These are phyloP conservation scores for Cyphomyrus discorhynchus DNA, from an alignment of 2,113 vertebrate species.

Conservation along the genomic window DNA sequence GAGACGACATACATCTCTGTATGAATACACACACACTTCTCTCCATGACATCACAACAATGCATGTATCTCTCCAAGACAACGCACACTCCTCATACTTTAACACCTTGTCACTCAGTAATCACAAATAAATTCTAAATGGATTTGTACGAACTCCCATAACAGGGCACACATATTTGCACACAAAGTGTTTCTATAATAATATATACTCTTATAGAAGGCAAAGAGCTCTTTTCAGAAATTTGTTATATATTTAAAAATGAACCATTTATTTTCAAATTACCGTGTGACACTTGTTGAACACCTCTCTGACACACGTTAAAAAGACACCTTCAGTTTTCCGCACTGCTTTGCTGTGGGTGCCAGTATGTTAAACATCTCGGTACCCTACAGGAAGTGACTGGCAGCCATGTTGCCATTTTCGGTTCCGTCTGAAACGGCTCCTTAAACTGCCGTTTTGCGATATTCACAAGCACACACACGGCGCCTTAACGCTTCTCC, in stretches of 20 bases:
- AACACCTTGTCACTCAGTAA: neutral
- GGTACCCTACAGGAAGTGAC: neutral
- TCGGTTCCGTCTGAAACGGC: neutral
- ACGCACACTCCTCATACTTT: neutral
- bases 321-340: neutral
- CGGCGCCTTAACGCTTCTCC: neutral
- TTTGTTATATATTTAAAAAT: neutral
- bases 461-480: neutral
- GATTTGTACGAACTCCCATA: neutral
- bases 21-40: neutral
- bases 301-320: neutral
- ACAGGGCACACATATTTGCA: neutral
- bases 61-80: neutral
- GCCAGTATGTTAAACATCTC: neutral
- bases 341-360: neutral
- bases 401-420: neutral
- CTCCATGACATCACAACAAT: neutral
- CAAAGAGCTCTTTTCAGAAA: neutral
- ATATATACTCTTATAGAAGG: neutral
- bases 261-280: neutral
- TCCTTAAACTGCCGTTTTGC: neutral
- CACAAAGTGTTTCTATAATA: neutral
- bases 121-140: neutral
- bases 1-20: neutral
- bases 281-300: neutral